Evolutionary conservation across 2,888 invertebrate species (phyloP), one percentile per base, ranked within the genome.

Genomic region (Cybosia mesomella): DNA sequence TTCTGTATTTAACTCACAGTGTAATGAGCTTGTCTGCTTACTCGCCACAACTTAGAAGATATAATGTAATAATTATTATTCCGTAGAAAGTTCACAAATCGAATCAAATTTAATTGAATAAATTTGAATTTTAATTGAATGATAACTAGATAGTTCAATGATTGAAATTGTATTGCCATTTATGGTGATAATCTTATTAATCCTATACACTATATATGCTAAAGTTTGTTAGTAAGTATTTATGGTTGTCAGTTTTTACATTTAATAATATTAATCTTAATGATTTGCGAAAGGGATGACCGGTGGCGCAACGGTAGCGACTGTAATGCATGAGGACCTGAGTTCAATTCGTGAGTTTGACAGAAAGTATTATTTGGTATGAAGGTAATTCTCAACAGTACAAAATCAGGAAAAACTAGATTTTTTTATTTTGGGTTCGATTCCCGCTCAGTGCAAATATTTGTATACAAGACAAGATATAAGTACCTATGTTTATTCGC

Each of bases 21-120:
- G 18, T 64, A 58, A 58, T 66, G 54, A 66, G 66, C 11, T 34
- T 60, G 66, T 53, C 66, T 60, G 24, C 53, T 53, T 66, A 59
- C 24, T 10, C 18, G 13, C 32, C 18, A 65, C 21, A 58, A 49
- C 22, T 49, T 58, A 34, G 21, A 65, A 10, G n/a, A n/a, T 58
- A 58, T 64, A 43, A 64, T 58, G 58, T 58, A 32, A 49, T 5
- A 21, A 21, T 64, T 55, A 39, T 57, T 39, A 57, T 64, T 22
- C 58, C 2, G 34, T 66, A 66, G 59, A 66, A 66, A 66, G 66
- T 54, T 24, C 34, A 36, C 34, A 54, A 53, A 34, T 32, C 21
- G 65, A 43, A 53, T 53, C 22, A n/a, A 54, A 60, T 66, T 28
- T 24, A 36, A 66, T 54, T 60, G 36, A 53, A 66, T 66, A 54